phyloP scores from a whole-genome alignment of 1,140 invertebrate genomes.

The Tetragnatha versicolor region DNA sequence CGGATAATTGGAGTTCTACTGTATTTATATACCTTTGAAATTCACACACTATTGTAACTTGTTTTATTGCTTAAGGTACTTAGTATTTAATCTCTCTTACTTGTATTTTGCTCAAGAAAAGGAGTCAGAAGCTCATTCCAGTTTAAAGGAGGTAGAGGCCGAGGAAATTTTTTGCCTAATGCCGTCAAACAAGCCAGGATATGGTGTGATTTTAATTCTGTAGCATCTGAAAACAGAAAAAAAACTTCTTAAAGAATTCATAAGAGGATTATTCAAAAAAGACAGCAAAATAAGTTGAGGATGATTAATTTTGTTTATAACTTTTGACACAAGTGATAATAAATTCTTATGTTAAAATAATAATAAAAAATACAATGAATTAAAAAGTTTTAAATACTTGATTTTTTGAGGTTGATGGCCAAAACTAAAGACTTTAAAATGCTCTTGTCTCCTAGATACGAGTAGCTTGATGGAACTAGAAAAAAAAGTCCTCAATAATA shows the following conservation, averaged over 20 bases:
- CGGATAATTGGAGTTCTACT: no score
- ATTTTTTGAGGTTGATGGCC: not conserved
- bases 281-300: no score
- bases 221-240: not conserved
- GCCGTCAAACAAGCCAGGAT: slow-evolving; percentile 6
- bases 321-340: no score
- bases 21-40: no score
- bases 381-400: no score
- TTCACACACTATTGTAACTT: no score
- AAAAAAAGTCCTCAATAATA: not conserved
- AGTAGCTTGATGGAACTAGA: slow-evolving; percentile 41
- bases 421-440: slow-evolving; percentile 26
- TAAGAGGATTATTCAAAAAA: no score
- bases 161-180: not conserved
- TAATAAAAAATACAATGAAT: no score
- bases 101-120: slow-evolving; percentile 9
- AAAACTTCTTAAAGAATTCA: no score
- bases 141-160: slow-evolving; percentile 40
- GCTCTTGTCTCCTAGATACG: slow-evolving; percentile 35
- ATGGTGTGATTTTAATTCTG: not conserved
- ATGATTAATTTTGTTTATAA: no score
- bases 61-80: no score
- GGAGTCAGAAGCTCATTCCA: slow-evolving; percentile 34
- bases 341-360: no score
- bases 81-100: slow-evolving; percentile 1